These are phyloP conservation scores for Poecilia velifera DNA, from an alignment of 2,797 vertebrate species.

Conservation along the genomic window DNA sequence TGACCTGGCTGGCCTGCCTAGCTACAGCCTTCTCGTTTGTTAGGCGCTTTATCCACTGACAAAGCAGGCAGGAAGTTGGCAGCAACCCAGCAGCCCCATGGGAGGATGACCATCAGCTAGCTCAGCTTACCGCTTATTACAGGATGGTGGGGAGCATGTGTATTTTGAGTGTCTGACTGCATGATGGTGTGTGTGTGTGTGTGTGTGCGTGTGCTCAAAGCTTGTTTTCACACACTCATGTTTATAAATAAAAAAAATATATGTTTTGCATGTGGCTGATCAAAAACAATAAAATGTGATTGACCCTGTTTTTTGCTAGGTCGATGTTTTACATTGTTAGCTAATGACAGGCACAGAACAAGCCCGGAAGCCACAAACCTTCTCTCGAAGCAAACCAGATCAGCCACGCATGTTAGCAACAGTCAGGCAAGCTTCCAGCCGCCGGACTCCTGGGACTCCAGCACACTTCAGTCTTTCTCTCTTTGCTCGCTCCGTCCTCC, in stretches of 20 bases:
- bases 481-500: slow-evolving; percentile 20
- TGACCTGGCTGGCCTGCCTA: slow-evolving; percentile 85
- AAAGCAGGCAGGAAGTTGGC: slow-evolving; percentile 87
- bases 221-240: slow-evolving; percentile 31
- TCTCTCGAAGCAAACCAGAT: slow-evolving; percentile 77
- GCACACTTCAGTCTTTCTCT: slow-evolving; percentile 67
- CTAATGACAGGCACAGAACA: slow-evolving; percentile 77
- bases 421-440: slow-evolving; percentile 81
- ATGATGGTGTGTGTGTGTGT: slow-evolving; percentile 37
- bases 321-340: slow-evolving; percentile 56
- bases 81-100: slow-evolving; percentile 87
- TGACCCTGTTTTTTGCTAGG: slow-evolving; percentile 55
- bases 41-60: slow-evolving; percentile 88
- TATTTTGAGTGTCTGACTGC: slow-evolving; percentile 54
- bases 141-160: slow-evolving; percentile 77
- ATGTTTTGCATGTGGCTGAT: slow-evolving; percentile 12
- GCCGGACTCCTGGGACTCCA: slow-evolving; percentile 74
- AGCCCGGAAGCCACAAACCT: slow-evolving; percentile 76
- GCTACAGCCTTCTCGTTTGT: slow-evolving; percentile 91
- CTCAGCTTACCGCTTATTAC: slow-evolving; percentile 90
- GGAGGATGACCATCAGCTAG: slow-evolving; percentile 89
- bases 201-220: slow-evolving; percentile 34
- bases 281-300: slow-evolving; percentile 59
- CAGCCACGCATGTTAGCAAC: slow-evolving; percentile 81
- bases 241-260: slow-evolving; percentile 11